Conservation (phyloP, 2,888 invertebrate genomes). For the Chrysina gloriosa region DNA sequence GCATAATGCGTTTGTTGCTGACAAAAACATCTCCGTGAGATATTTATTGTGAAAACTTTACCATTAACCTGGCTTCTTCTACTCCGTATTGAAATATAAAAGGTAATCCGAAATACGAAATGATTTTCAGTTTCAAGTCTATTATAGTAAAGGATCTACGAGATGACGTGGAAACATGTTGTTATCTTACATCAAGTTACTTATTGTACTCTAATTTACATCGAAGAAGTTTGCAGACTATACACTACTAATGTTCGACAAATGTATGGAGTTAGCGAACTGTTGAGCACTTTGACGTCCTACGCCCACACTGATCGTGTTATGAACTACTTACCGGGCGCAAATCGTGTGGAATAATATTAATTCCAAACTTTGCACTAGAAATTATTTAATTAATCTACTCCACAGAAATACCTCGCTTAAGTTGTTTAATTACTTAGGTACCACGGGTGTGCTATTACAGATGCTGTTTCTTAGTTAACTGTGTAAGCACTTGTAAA, state of each 20-base stretch:
- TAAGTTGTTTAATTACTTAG: background rate
- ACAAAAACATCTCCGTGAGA: background rate
- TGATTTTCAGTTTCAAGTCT: too few relatives aligned
- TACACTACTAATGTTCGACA: background rate
- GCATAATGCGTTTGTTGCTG: background rate
- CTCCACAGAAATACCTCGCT: background rate
- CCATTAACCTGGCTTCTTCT: background rate
- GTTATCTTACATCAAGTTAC: background rate
- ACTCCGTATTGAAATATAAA: slow-evolving; percentile 4
- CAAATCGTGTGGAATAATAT: background rate
- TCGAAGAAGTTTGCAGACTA: background rate
- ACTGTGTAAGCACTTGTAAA: too few relatives aligned
- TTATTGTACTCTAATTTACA: background rate
- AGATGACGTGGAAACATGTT: too few relatives aligned
- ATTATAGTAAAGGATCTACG: too few relatives aligned
- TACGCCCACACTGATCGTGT: background rate
- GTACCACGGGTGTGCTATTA: background rate
- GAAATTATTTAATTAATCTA: background rate
- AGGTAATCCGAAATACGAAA: background rate
- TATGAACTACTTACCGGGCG: background rate
- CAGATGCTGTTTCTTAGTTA: too few relatives aligned
- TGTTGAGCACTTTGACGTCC: background rate
- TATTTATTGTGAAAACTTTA: slow-evolving; percentile 15
- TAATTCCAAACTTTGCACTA: background rate
- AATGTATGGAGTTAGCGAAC: background rate